Conservation (phyloP, 2,888 invertebrate species). For the Seladonia tumulorum region DNA sequence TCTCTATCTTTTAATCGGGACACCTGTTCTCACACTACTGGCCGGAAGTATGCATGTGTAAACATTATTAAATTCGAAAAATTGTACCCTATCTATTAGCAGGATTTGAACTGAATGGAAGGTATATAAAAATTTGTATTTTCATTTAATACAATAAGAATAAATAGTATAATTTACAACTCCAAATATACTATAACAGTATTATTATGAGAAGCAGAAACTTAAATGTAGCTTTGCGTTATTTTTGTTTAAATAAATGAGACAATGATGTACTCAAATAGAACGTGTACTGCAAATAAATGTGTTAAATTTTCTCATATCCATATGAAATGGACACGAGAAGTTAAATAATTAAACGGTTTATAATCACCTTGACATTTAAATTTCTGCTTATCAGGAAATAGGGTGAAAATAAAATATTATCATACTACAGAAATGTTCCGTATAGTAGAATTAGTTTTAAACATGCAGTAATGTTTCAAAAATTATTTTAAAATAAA, state of each 20-base stretch:
- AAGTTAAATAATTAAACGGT: too few relatives aligned
- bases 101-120: not conserved
- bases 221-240: not conserved
- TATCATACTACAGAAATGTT: not conserved
- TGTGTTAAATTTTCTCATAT: not conserved
- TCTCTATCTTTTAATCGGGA: not conserved
- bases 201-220: slow-evolving; percentile 6
- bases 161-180: not conserved
- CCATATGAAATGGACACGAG: not conserved
- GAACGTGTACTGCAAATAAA: too few relatives aligned
- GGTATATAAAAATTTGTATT: slow-evolving; percentile 15
- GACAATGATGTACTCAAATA: too few relatives aligned
- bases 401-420: not conserved
- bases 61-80: slow-evolving; percentile 9
- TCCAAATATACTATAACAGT: slow-evolving; percentile 4
- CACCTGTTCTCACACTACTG: not conserved
- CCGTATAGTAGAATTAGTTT: slow-evolving; percentile 1
- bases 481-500: not conserved
- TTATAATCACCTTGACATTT: not conserved
- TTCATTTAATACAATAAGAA: not conserved
- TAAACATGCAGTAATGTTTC: not conserved
- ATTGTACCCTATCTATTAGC: not conserved
- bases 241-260: not conserved
- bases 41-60: not conserved
- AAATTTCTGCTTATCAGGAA: not conserved